A percentile compares a stretch with the other conserved stretches of the same genome.
phyloP scores from a whole-genome alignment of 1,140 invertebrate genomes.

The Vanessa atalanta region DNA sequence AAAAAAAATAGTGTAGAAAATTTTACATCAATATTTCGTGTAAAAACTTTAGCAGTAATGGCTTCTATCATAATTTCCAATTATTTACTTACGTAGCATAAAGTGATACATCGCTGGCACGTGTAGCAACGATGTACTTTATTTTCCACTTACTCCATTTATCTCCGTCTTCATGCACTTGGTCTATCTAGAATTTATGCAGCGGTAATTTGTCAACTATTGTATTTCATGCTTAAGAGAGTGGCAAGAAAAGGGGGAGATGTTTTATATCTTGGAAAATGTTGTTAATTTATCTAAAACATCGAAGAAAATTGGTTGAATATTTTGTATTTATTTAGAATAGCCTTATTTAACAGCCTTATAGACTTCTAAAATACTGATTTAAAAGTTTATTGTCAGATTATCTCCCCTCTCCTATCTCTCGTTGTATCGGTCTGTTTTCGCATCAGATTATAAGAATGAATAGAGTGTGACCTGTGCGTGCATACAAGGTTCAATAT shows the following conservation, averaged over 20 bases:
- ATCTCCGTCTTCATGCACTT: slow-evolving; percentile 14
- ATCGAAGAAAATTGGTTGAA: too few relatives aligned
- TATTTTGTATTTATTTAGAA: too few relatives aligned
- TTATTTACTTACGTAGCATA: background rate
- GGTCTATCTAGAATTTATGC: slow-evolving; percentile 14
- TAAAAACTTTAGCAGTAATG: too few relatives aligned
- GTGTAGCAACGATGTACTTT: background rate
- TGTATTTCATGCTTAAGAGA: slow-evolving; percentile 12
- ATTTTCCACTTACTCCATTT: slow-evolving; percentile 8
- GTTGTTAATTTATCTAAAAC: too few relatives aligned
- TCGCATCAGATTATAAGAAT: too few relatives aligned
- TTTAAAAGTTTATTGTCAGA: too few relatives aligned
- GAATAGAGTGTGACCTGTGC: too few relatives aligned
- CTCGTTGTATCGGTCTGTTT: too few relatives aligned
- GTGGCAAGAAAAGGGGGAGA: background rate
- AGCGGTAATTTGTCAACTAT: slow-evolving; percentile 19
- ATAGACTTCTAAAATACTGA: too few relatives aligned
- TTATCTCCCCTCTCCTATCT: too few relatives aligned
- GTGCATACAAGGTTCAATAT: too few relatives aligned
- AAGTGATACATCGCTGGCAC: background rate
- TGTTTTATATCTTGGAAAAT: background rate
- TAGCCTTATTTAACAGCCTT: too few relatives aligned
- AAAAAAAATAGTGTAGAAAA: background rate
- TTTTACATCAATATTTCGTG: background rate
- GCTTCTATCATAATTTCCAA: background rate